A percentile compares a stretch with the other conserved stretches of the same genome.
These are phyloP conservation scores for Octopus sinensis DNA, from an alignment of 1,140 invertebrate genomes.

Conservation along the genomic window DNA sequence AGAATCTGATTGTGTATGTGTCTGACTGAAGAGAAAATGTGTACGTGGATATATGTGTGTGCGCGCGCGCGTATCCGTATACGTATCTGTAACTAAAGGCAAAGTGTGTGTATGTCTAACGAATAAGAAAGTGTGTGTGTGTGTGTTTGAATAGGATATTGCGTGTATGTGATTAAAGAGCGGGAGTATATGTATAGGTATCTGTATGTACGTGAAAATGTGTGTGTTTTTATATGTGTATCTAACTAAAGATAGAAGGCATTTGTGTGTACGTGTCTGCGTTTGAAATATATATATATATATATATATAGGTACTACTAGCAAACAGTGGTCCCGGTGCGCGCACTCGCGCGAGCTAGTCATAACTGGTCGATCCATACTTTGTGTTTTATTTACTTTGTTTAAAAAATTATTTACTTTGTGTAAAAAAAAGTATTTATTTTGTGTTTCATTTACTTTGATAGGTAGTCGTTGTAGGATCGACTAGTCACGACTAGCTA, in stretches of 20 bases:
- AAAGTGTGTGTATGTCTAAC: not conserved
- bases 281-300: not conserved
- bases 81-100: not conserved
- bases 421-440: no score
- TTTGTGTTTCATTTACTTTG: no score
- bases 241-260: not conserved
- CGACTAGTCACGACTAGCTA: no score
- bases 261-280: not conserved
- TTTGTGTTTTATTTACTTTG: no score
- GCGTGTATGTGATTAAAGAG: not conserved
- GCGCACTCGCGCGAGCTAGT: no score
- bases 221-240: not conserved
- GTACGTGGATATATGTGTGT: not conserved
- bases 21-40: not conserved
- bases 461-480: no score
- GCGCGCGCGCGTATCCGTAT: not conserved
- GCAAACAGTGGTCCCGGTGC: no score
- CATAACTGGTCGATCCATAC: no score
- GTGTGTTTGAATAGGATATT: not conserved
- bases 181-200: not conserved
- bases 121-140: not conserved
- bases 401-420: no score
- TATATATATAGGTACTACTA: not conserved
- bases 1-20: constrained; percentile 6
- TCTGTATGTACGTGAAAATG: not conserved